phyloP scores from a whole-genome alignment of 1,140 invertebrate species.

The Drosophila fuyamai region DNA sequence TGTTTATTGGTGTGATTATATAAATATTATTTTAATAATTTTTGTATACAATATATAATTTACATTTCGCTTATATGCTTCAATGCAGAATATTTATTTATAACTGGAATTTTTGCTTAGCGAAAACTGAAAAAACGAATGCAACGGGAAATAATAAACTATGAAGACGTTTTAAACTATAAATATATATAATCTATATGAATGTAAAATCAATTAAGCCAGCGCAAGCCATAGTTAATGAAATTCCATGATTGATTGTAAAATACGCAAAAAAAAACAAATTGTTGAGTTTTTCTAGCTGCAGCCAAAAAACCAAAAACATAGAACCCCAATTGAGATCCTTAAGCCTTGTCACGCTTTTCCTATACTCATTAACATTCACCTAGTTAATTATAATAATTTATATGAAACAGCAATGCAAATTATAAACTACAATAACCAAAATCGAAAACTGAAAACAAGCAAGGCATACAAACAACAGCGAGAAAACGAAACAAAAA shows the following conservation, averaged over 20 bases:
- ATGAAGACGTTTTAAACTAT: conserved; percentile 49
- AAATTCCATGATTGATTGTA: conserved; percentile 50
- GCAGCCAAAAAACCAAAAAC: conserved; percentile 20
- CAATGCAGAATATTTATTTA: conserved; percentile 50
- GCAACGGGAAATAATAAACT: neutral
- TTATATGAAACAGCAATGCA: conserved; percentile 64
- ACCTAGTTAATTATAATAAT: conserved; percentile 64
- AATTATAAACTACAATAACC: conserved; percentile 60
- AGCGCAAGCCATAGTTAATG: conserved; percentile 52
- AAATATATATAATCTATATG: conserved; percentile 27
- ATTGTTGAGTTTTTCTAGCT: conserved; percentile 45
- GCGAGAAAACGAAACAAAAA: conserved; percentile 38
- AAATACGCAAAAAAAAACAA: conserved; percentile 36
- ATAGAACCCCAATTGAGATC: conserved; percentile 17
- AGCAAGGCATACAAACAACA: conserved; percentile 54
- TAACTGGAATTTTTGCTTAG: conserved; percentile 68
- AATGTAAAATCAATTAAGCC: conserved; percentile 50
- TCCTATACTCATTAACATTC: conserved; percentile 49
- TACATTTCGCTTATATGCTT: conserved; percentile 39
- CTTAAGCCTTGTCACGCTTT: conserved; percentile 60
- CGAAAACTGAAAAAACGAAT: conserved; percentile 49
- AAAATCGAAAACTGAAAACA: conserved; percentile 42
- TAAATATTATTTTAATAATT: conserved; percentile 69
- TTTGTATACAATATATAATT: conserved; percentile 71
- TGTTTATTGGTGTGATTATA: conserved; percentile 76